Base-by-base conservation (phyloP, 2,888 invertebrate genomes). In the Caenorhabditis macrosperma region DNA sequence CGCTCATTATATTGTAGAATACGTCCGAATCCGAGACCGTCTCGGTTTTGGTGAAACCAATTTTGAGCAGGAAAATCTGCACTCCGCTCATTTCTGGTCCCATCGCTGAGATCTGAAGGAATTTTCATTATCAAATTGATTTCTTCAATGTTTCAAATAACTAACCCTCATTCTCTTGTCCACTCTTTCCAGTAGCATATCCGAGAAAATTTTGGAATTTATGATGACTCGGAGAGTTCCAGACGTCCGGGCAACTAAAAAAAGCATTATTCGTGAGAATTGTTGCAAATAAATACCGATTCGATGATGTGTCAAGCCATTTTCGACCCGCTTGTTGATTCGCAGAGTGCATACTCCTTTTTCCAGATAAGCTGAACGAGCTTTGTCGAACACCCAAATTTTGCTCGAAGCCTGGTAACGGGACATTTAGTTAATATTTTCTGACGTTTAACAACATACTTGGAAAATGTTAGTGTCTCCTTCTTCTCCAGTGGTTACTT, bases 211-310 rank as follows among this genome's bases (percentile, higher is more conserved):
- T 54, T 87, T 84, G 4, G 89, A 88, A 61, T 89, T 89, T 26
- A 89, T 86, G 9, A 88, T 76, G 10, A 89, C 88, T 30, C 84
- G 82, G 50, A 88, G 88, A 44, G 82, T 89, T 10, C 89, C 89
- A 24, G 86, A 71, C 2, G 88, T 85, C 48, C 89, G 83, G 15
- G 88, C 89, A 28, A 89, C 89, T 89, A 61, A 50, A 83, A 83
- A 69, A 35, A 33, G 38, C 20, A 38, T 69, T 10, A 15, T 20
- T 38, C 20, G 24, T 44, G 52, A 41, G 20, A 67, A 52, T 24
- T 26, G 0, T 20, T 4, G 41, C 38, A 35, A 28, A 28, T 7
- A 50, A 50, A 28, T 57, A 82, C 84, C 75, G 38, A 85, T 83
- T 68, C 85, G 55, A 64, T 82, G 67, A 38, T 83, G 82, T 6